phyloP scores from a whole-genome alignment of 2,888 invertebrate genomes.

The Choristoneura rosaceana region DNA sequence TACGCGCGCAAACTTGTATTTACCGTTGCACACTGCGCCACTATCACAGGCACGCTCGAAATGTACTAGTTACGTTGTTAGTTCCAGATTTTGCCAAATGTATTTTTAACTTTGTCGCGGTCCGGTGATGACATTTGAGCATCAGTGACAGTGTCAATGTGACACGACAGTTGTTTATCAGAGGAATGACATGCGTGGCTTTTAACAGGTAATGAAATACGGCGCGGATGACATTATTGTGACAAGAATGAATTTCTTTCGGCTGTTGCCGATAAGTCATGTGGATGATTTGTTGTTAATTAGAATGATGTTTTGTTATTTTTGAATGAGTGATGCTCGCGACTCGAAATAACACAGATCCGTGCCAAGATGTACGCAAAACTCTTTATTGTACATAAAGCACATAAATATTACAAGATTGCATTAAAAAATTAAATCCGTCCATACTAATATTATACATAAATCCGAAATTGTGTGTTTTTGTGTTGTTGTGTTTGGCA shows the following conservation, averaged over 20 bases:
- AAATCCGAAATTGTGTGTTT: no score
- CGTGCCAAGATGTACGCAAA: neutral
- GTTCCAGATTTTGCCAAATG: constrained; percentile 17
- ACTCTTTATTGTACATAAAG: no score
- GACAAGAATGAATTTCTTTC: constrained; percentile 42
- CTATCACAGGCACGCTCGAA: constrained; percentile 12
- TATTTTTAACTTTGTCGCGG: constrained; percentile 35
- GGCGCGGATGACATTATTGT: constrained; percentile 38
- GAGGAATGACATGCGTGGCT: constrained; percentile 21
- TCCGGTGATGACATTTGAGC: constrained; percentile 29
- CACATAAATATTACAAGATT: no score
- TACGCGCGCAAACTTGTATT: constrained; percentile 23
- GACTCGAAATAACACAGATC: neutral
- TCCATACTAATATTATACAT: no score
- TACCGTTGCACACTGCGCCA: constrained; percentile 3
- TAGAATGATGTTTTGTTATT: constrained; percentile 18
- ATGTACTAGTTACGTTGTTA: neutral
- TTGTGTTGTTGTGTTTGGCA: no score
- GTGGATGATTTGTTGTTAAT: constrained; percentile 11
- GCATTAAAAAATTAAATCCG: no score
- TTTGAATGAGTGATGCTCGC: constrained; percentile 17
- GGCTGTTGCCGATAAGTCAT: constrained; percentile 31
- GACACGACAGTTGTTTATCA: constrained; percentile 39
- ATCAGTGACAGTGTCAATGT: constrained; percentile 9
- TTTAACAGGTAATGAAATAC: constrained; percentile 33